Conservation (phyloP, 2,888 invertebrate genomes). For the Formica aserva region DNA sequence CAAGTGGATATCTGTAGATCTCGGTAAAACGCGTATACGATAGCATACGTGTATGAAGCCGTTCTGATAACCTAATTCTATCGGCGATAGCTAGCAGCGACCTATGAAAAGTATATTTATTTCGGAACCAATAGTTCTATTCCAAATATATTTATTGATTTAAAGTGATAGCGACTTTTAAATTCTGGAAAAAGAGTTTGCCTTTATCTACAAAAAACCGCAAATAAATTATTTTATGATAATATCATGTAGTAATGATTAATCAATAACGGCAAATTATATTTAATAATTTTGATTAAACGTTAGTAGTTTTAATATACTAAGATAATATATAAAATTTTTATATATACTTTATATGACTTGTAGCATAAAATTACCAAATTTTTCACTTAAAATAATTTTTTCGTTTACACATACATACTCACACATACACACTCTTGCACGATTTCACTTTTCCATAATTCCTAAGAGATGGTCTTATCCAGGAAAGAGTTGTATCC, state of each 20-base stretch:
- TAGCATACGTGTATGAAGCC: background rate
- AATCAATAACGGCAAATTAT: background rate
- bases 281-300: background rate
- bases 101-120: background rate
- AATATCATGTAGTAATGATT: background rate
- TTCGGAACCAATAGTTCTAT: background rate
- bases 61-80: constrained; percentile 30
- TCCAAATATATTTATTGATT: constrained; percentile 2
- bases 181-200: background rate
- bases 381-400: constrained; percentile 25
- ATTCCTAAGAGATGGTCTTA: constrained; percentile 53
- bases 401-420: background rate
- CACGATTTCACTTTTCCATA: constrained; percentile 37
- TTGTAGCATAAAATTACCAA: background rate
- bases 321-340: background rate
- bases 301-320: background rate
- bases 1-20: constrained; percentile 34
- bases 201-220: background rate
- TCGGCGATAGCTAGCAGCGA: background rate
- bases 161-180: background rate
- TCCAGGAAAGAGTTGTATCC: constrained; percentile 48
- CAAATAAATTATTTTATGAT: background rate
- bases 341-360: background rate
- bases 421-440: background rate
- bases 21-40: background rate